phyloP scores from a whole-genome alignment of 2,113 vertebrate genomes.

The Connochaetes taurinus region DNA sequence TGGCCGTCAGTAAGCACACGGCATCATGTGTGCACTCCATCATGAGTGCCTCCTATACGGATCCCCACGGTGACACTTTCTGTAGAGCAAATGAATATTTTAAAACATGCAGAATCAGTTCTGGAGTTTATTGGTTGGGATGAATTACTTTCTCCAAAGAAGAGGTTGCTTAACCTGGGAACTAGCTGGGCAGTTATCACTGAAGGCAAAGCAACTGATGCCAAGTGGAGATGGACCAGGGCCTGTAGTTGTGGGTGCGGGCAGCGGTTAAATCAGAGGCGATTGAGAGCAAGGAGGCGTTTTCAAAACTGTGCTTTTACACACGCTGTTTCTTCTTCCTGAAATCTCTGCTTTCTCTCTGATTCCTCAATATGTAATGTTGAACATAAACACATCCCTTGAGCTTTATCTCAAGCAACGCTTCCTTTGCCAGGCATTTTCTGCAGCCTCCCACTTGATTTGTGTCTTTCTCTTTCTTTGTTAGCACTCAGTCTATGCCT shows the following conservation, averaged over 20 bases:
- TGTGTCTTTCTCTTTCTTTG: background rate
- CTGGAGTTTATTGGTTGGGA: background rate
- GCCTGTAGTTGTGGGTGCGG: accelerated
- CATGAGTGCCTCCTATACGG: background rate
- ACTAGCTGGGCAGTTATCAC: background rate
- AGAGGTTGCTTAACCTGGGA: background rate
- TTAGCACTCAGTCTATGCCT: background rate
- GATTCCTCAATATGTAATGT: background rate
- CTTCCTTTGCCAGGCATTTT: background rate
- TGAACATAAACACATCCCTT: background rate
- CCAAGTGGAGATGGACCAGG: background rate
- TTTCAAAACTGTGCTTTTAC: background rate
- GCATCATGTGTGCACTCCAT: background rate
- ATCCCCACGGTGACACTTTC: background rate
- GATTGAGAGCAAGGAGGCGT: background rate
- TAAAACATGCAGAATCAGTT: background rate
- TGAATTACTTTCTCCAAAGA: background rate
- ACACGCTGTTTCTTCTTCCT: background rate
- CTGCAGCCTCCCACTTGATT: background rate
- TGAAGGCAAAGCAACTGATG: background rate
- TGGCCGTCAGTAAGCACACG: background rate
- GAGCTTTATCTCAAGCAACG: background rate
- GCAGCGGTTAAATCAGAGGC: background rate
- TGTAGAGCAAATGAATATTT: constrained; percentile 9
- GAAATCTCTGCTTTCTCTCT: background rate